Evolutionary conservation across 1,140 invertebrate species (phyloP), one percentile per base, ranked within the genome.

Genomic region (Mya arenaria): DNA sequence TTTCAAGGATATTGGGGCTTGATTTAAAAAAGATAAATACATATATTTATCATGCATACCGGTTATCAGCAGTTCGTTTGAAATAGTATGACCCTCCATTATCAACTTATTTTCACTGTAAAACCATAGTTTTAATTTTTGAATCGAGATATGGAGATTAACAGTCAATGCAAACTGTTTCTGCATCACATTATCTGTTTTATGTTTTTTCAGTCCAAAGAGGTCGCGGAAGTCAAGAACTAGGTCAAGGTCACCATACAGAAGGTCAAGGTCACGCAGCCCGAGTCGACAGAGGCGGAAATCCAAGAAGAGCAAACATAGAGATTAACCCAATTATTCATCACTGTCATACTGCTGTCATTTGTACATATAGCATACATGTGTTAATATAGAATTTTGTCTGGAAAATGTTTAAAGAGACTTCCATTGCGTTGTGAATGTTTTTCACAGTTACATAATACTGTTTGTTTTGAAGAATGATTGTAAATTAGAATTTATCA

Each of bases 231-330:
- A 82, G 30, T 90, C 89, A 58, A 82, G 86, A 48, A 89, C 88
- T 58, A 82, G 86, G 60, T 89, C 89, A 83, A 78, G 88, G 73
- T 90, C 90, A 75, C 85, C 74, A 58, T 66, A 84, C 41, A 82
- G 69, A 41, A 84, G 83, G 52, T 83, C 73, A 78, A 62, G 84
- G 77, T 88, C 86, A 77, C 58, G 88, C 44, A 89, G 87, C 81
- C 87, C 89, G 39, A 74, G 82, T 37, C 81, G 86, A 77, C 87
- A 89, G 63, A 80, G 86, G 41, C 85, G 88, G 56, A 91, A 91
- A 84, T 89, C 88, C 77, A 90, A 90, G 84, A 88, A 89, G 55
- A 88, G 80, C 69, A 91, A 91, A 77, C 88, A 91, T 77, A 75
- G 89, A 82, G 87, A 87, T 25, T 88, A 65, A 72, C n/a, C n/a